phyloP scores from a whole-genome alignment of 92 coral and sea anemone species.

The Zoanthus sansibaricus region DNA sequence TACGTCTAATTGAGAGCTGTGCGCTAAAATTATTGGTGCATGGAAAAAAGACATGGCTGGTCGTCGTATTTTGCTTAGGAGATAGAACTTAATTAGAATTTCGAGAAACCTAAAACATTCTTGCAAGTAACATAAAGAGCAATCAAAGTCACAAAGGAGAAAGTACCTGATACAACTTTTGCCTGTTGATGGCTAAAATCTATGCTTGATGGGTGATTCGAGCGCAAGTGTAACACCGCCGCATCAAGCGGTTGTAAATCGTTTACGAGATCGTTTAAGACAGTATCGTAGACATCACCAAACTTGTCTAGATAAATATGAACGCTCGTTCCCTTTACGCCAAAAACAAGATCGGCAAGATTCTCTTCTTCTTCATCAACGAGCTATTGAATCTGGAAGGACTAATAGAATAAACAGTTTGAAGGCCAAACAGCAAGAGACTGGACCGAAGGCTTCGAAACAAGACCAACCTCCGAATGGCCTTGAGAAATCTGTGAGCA shows the following conservation, averaged over 20 bases:
- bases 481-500: constrained; percentile 78
- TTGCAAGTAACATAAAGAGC: constrained; percentile 21
- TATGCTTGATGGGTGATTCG: constrained; percentile 70
- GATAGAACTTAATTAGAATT: constrained; percentile 21
- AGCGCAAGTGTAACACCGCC: constrained; percentile 81
- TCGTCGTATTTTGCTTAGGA: constrained; percentile 19
- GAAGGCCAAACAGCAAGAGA: constrained; percentile 71
- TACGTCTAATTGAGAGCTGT: constrained; percentile 46
- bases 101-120: constrained; percentile 34
- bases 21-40: constrained; percentile 53
- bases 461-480: constrained; percentile 83
- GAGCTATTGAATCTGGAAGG: constrained; percentile 79
- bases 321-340: constrained; percentile 76
- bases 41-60: constrained; percentile 62
- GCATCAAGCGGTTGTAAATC: constrained; percentile 90
- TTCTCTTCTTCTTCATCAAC: constrained; percentile 73
- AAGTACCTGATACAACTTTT: not conserved
- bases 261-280: constrained; percentile 87
- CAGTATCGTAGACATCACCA: constrained; percentile 85
- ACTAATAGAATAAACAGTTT: constrained; percentile 67
- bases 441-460: constrained; percentile 73
- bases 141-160: constrained; percentile 12
- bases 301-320: constrained; percentile 84
- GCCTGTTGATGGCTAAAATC: constrained; percentile 37
- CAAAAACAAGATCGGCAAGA: constrained; percentile 86